Evolutionary conservation across 64 coral and sea anemone genomes (phyloP), one percentile per base, ranked within the genome.

Genomic region (Orbicella faveolata): DNA sequence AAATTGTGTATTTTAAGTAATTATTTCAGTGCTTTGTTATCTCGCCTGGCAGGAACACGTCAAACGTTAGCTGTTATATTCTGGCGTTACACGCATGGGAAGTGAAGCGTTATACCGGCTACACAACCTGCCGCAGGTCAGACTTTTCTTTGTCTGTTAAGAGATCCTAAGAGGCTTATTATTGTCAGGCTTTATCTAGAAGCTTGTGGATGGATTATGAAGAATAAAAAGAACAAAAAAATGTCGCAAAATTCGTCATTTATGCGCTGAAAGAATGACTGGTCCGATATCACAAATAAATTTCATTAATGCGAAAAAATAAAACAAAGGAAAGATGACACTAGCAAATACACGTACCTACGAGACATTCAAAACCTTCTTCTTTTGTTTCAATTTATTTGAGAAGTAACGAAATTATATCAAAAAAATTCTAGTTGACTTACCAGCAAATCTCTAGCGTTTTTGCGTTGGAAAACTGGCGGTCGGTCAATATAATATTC

Each of bases 1-100:
- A 21, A 78, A 52, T 44, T 52, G 75, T 78, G 75, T 78, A 78
- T 78, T 78, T 78, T 75, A 75, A 75, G 75, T 6, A 23, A 34
- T 52, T 78, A 51, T 78, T 52, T 78, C 20, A 21, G 8, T 18
- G 75, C 75, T 78, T 78, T 78, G 75, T 44, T 70, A 70, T 44
- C 44, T 18, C 75, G 41, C 19, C 75, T 51, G 75, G 75, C 44
- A 41, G 44, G 30, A 6, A 26, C 25, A 26, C 9, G 14, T 13
- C 23, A 34, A 15, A 74, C 26, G 34, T 74, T 30, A 12, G 25
- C 72, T 34, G 44, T 74, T 33, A 74, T 74, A 74, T 74, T 78
- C 9, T 51, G 0, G 35, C 36, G 41, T 23, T 12, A 78, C 75
- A 78, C 41, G 75, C 75, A 51, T 78, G 75, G 20, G 37, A 78